Evolutionary conservation across 2,113 vertebrate genomes (phyloP).

Genomic region (Ranitomeya imitator): DNA sequence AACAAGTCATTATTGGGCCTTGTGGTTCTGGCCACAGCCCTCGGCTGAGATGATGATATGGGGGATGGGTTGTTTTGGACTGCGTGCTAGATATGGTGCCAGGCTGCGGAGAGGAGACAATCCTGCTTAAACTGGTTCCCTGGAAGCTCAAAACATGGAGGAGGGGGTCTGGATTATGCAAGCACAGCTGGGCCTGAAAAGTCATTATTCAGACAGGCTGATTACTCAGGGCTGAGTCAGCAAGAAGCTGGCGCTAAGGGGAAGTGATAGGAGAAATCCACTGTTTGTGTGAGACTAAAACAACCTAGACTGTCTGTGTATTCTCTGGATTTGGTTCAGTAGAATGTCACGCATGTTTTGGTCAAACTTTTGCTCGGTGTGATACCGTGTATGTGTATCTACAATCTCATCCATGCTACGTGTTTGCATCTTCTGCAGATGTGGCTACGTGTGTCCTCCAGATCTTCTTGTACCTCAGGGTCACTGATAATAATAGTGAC

Average conservation of each 20-base stretch:
- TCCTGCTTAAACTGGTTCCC: conserved; percentile 38
- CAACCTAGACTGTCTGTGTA: not conserved
- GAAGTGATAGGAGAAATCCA: conserved; percentile 38
- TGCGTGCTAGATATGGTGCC: conserved; percentile 45
- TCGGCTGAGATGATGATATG: conserved; percentile 23
- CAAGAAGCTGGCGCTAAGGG: conserved; percentile 58
- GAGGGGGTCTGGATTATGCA: conserved; percentile 60
- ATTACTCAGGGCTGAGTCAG: conserved; percentile 68
- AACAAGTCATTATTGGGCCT: conserved; percentile 15
- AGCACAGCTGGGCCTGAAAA: conserved; percentile 61
- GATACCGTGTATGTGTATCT: not conserved
- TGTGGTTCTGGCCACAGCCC: conserved; percentile 25
- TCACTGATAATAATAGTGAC: conserved; percentile 46
- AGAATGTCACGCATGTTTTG: not conserved
- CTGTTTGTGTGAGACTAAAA: conserved; percentile 15
- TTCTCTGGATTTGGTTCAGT: not conserved
- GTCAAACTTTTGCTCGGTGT: not conserved
- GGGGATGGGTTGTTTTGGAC: conserved; percentile 52
- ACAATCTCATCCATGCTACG: not conserved
- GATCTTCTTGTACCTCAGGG: conserved; percentile 30
- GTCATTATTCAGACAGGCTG: conserved; percentile 68
- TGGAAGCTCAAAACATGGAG: conserved; percentile 58
- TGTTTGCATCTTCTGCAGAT: not conserved
- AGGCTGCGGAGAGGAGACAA: conserved; percentile 12
- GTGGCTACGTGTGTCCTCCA: conserved; percentile 2